These are phyloP conservation scores for Eudasyphora cyanicolor DNA, from an alignment of 2,888 invertebrate species.

Conservation along the genomic window DNA sequence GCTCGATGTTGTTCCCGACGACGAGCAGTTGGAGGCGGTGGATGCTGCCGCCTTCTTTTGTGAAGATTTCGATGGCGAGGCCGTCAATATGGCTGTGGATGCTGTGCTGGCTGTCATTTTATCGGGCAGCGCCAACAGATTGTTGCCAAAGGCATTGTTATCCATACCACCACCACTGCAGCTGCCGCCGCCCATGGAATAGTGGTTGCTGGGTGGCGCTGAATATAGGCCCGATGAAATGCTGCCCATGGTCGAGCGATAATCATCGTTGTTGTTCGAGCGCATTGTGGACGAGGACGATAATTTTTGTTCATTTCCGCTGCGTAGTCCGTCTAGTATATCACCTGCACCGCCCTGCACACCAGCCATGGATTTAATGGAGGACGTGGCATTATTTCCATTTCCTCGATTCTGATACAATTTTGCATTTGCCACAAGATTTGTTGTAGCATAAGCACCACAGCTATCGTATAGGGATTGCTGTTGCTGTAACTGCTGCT, in stretches of 20 bases:
- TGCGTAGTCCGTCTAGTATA: slow-evolving; percentile 48
- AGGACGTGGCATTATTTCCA: slow-evolving; percentile 52
- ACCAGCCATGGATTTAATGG: slow-evolving; percentile 53
- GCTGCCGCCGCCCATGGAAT: slow-evolving; percentile 69
- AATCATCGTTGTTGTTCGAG: slow-evolving; percentile 70
- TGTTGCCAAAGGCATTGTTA: slow-evolving; percentile 62
- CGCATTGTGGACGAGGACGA: slow-evolving; percentile 51
- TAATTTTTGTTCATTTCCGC: slow-evolving; percentile 63
- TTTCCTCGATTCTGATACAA: slow-evolving; percentile 77
- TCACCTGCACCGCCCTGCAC: slow-evolving; percentile 40
- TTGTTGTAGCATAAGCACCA: slow-evolving; percentile 80
- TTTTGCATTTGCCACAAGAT: slow-evolving; percentile 79
- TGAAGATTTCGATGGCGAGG: slow-evolving; percentile 73
- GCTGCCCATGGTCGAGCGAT: slow-evolving; percentile 71
- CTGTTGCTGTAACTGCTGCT: slow-evolving; percentile 61
- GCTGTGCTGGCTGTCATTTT: slow-evolving; percentile 77
- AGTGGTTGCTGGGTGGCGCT: slow-evolving; percentile 80
- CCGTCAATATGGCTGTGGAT: slow-evolving; percentile 72
- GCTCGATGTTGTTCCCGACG: slow-evolving; percentile 7
- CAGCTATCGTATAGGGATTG: slow-evolving; percentile 78
- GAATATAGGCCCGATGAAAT: slow-evolving; percentile 77
- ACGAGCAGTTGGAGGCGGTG: slow-evolving; percentile 51
- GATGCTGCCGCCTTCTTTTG: slow-evolving; percentile 51
- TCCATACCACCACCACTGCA: slow-evolving; percentile 63
- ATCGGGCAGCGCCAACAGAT: slow-evolving; percentile 68